A percentile compares a stretch with the other conserved stretches of the same genome.
These are phyloP conservation scores for Luidia sarsii DNA, from an alignment of 53 echinoderm and acorn worm genomes.

Conservation along the genomic window DNA sequence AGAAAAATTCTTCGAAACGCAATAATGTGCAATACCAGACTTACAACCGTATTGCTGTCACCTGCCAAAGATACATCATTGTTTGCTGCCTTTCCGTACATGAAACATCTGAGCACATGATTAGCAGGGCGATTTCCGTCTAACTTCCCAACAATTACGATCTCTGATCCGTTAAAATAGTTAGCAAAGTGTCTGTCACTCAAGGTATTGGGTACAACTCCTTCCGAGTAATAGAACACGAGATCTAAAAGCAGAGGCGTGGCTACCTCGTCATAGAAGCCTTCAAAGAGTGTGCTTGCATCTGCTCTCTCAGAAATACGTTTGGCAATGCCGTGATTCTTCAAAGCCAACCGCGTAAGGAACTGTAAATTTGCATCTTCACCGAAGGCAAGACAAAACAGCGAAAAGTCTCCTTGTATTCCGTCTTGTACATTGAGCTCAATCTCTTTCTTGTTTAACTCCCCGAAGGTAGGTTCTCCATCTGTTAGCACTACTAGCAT, in stretches of 20 bases:
- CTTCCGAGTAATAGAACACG: conserved; percentile 74
- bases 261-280: conserved; percentile 92
- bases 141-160: conserved; percentile 86
- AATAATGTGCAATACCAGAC: no score
- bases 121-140: conserved; percentile 50
- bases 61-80: conserved; percentile 62
- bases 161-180: conserved; percentile 98
- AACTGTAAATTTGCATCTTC: conserved; percentile 54
- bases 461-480: conserved; percentile 90
- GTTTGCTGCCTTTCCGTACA: conserved; percentile 72
- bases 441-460: conserved; percentile 72
- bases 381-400: conserved; percentile 63
- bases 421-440: conserved; percentile 77
- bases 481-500: conserved; percentile 92
- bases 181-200: conserved; percentile 77
- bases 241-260: conserved; percentile 87
- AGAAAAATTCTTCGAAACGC: no score
- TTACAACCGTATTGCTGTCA: conserved; percentile 58
- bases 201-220: conserved; percentile 68
- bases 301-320: conserved; percentile 83
- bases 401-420: conserved; percentile 61
- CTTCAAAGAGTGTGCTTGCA: conserved; percentile 76
- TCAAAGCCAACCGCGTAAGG: conserved; percentile 67
- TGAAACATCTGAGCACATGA: conserved; percentile 63
- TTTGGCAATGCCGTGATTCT: conserved; percentile 89